Base-by-base conservation (phyloP, 2,888 invertebrate species). In the Eudemis profundana region DNA sequence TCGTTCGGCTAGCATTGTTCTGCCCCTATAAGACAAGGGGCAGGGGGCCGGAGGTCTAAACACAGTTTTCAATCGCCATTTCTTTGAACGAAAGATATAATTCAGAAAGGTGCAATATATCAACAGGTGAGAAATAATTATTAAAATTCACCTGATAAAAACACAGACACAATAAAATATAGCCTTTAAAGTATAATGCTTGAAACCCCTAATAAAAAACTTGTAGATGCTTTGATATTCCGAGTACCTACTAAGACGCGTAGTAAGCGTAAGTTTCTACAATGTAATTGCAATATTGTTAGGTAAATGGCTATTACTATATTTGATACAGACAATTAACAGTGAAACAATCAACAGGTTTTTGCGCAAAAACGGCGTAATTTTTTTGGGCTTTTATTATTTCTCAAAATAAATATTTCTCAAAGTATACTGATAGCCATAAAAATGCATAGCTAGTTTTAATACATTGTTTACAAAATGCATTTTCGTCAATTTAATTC, bases 1-100 rank as follows among this genome's bases (percentile, higher is more conserved):
- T 69, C 68, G 65, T 68, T 67, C 68, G 54, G 38, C 27, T 23
- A 67, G 75, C 78, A 85, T 89, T 89, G 87, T 89, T 79, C 74
- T 72, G 72, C 71, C 80, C 78, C 81, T 77, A 79, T 78, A 78
- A 75, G 77, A 79, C 71, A 47, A 53, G 51, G 53, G 67, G 67
- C 19, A 8, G 33, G 50, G 56, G 57, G 36, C n/a, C 21, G 29
- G 38, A 23, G 27, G 50, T 33, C 40, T 50, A 50, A 57, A 44
- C 50, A 19, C 42, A 56, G 42, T 56, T 47, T 54, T 29, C 12
- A 40, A 40, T 56, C n/a, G 47, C 40, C n/a, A 19, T 15, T 47
- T 19, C 40, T 49, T 40, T 46, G 42, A 53, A n/a, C 27, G 38
- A 57, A 46, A 29, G 33, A 19, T 33, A 17, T n/a, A 42, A 33